Conservation (phyloP, 2,797 vertebrate genomes). For the Tapera naevia region DNA sequence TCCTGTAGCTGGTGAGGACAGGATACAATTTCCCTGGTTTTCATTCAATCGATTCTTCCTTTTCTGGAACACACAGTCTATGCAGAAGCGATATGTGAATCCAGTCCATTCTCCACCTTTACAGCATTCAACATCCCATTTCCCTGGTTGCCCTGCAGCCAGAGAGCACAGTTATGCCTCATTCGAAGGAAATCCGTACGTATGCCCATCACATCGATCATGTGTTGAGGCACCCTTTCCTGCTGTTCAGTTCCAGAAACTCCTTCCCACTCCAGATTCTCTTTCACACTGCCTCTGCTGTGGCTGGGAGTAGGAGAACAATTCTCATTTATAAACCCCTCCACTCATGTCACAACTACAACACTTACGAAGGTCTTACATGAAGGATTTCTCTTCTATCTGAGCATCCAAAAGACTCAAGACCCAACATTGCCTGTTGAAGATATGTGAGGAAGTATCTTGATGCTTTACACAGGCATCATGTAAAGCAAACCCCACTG, state of each 20-base stretch:
- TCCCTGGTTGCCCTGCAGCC: not conserved
- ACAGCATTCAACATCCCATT: accelerated
- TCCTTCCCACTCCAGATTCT: not conserved
- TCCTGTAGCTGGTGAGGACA: not conserved
- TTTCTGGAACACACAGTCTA: not conserved
- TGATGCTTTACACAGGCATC: not conserved
- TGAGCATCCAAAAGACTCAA: not conserved
- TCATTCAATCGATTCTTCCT: not conserved
- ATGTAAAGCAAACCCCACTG: not conserved
- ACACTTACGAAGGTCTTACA: accelerated
- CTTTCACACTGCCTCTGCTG: not conserved
- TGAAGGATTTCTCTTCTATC: not conserved
- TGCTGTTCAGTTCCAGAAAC: not conserved
- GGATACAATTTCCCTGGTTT: not conserved
- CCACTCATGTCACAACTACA: not conserved
- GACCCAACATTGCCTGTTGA: not conserved
- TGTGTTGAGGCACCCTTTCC: not conserved
- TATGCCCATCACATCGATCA: accelerated
- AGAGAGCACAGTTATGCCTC: not conserved
- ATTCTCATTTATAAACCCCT: not conserved
- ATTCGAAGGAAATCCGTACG: not conserved
- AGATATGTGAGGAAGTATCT: not conserved
- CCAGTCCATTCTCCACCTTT: not conserved
- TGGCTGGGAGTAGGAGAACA: accelerated
- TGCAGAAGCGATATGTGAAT: accelerated